Conservation (phyloP, 2,113 vertebrate species). For the Corythornis vintsioides region DNA sequence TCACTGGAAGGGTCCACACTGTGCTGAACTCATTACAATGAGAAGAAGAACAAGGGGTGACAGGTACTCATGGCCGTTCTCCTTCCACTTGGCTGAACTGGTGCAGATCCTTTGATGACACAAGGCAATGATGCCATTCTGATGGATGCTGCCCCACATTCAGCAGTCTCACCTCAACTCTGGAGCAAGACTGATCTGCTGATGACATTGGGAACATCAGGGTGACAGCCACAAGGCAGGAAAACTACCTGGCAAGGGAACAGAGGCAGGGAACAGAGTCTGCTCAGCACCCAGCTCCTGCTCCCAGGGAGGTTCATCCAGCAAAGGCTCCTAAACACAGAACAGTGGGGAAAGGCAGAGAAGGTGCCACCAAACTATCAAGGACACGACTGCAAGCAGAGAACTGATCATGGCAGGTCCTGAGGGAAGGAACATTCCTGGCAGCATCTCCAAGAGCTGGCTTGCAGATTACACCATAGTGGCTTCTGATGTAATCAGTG, state of each 20-base stretch:
- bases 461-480: background rate
- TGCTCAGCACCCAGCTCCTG: accelerated
- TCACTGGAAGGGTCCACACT: background rate
- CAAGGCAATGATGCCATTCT: background rate
- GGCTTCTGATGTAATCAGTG: background rate
- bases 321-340: background rate
- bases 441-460: background rate
- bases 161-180: background rate
- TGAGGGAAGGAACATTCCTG: background rate
- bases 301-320: background rate
- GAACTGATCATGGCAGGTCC: background rate
- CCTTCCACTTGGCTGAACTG: background rate
- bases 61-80: background rate
- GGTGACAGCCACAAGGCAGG: background rate
- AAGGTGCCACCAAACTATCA: background rate
- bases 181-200: background rate
- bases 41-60: background rate
- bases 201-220: background rate
- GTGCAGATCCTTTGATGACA: background rate
- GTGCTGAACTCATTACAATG: background rate
- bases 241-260: background rate
- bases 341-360: background rate
- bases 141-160: background rate
- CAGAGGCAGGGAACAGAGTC: background rate
- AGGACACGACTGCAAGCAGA: background rate